Conservation (phyloP, 2,888 invertebrate genomes). For the Hofmannophila pseudospretella region DNA sequence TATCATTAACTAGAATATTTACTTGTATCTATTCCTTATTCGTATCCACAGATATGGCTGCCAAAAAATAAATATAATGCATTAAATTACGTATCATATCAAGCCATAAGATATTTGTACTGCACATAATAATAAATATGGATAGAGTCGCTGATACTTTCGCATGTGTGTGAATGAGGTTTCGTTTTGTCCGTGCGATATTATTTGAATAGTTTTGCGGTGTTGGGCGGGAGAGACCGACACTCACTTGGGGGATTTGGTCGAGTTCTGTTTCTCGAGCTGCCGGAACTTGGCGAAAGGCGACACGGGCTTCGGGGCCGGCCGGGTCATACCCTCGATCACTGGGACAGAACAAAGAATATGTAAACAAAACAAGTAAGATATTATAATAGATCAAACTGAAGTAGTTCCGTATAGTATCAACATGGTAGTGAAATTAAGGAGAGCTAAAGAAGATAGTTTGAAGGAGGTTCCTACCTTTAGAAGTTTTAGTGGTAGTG, state of each 20-base stretch:
- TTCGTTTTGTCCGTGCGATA: background rate
- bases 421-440: too few relatives aligned
- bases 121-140: slow-evolving; percentile 34
- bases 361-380: too few relatives aligned
- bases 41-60: slow-evolving; percentile 65
- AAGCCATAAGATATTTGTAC: slow-evolving; percentile 37
- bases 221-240: slow-evolving; percentile 1
- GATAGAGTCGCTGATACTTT: slow-evolving; percentile 12
- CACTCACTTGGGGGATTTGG: slow-evolving; percentile 87
- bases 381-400: too few relatives aligned
- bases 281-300: slow-evolving; percentile 95
- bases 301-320: slow-evolving; percentile 84
- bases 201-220: slow-evolving; percentile 3
- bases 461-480: too few relatives aligned
- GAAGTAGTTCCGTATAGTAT: too few relatives aligned
- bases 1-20: slow-evolving; percentile 51
- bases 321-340: slow-evolving; percentile 70
- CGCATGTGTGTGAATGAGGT: slow-evolving; percentile 12
- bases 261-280: slow-evolving; percentile 91
- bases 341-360: slow-evolving; percentile 51
- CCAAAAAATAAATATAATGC: slow-evolving; percentile 49
- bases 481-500: slow-evolving; percentile 78
- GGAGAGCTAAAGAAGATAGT: too few relatives aligned
- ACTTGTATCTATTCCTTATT: slow-evolving; percentile 62
- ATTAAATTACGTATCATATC: slow-evolving; percentile 44